Percentiles rank a stretch among this genome's conserved stretches.
phyloP scores from a whole-genome alignment of 2,113 vertebrate genomes.

The Petrocephalus zakoni region DNA sequence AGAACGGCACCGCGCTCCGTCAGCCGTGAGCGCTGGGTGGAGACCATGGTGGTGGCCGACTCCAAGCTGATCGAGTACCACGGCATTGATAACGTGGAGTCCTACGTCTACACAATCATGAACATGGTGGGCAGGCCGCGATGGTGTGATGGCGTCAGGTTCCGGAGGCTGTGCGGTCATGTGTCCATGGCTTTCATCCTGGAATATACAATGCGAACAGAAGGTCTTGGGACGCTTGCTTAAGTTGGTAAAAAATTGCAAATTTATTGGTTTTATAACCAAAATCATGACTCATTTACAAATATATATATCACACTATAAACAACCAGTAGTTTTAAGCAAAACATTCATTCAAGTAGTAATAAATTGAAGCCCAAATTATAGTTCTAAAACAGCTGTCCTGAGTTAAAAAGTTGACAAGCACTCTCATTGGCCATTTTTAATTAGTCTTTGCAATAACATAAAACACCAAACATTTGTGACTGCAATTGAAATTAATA shows the following conservation, averaged over 20 bases:
- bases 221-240: not conserved
- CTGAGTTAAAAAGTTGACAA: not conserved
- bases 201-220: not conserved
- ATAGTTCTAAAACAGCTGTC: not conserved
- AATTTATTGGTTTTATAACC: not conserved
- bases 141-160: not conserved
- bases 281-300: not conserved
- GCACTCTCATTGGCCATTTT: not conserved
- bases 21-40: constrained; percentile 93
- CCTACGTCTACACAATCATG: constrained; percentile 96
- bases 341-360: not conserved
- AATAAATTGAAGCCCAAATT: not conserved
- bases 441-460: not conserved
- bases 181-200: not conserved
- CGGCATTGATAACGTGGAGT: constrained; percentile 83
- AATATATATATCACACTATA: not conserved
- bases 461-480: not conserved
- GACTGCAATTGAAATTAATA: too few species aligned
- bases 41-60: constrained; percentile 92
- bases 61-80: constrained; percentile 93
- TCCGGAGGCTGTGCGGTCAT: not conserved
- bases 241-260: not conserved
- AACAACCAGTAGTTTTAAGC: not conserved
- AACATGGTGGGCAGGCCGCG: constrained; percentile 77
- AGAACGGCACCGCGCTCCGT: constrained; percentile 72